Evolutionary conservation across 92 coral and sea anemone species (phyloP).

Genomic region (Phenganax marumi): DNA sequence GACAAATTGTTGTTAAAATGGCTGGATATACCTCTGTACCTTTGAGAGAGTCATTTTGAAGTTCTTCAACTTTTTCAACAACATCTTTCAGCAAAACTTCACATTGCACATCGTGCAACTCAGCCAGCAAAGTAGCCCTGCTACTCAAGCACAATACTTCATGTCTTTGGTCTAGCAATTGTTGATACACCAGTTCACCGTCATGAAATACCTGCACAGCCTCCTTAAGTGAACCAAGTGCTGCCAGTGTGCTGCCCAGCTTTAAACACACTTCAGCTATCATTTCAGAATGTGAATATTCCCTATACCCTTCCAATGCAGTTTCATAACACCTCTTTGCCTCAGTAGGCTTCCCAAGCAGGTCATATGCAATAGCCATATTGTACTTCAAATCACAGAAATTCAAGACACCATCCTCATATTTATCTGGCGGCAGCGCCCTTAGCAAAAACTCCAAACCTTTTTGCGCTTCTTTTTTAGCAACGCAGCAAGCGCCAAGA

Average conservation of each 20-base stretch:
- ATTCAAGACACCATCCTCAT: constrained; percentile 78
- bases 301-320: constrained; percentile 69
- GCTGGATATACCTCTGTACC: constrained; percentile 45
- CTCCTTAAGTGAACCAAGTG: constrained; percentile 58
- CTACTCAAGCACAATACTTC: constrained; percentile 72
- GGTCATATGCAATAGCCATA: constrained; percentile 83
- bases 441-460: constrained; percentile 75
- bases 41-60: constrained; percentile 67
- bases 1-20: not conserved
- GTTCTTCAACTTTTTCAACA: constrained; percentile 70
- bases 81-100: constrained; percentile 66
- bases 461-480: constrained; percentile 74
- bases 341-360: constrained; percentile 61
- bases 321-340: constrained; percentile 75
- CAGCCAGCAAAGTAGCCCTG: constrained; percentile 85
- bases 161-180: constrained; percentile 66
- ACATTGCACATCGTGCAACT: constrained; percentile 66
- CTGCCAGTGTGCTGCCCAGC: constrained; percentile 70
- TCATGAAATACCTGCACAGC: constrained; percentile 69
- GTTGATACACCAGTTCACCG: constrained; percentile 62
- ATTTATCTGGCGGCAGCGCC: constrained; percentile 87
- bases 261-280: constrained; percentile 74
- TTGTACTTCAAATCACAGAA: constrained; percentile 93
- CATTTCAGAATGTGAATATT: constrained; percentile 76
- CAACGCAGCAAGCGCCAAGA: constrained; percentile 96